These are phyloP conservation scores for Desmophyllum pertusum DNA, from an alignment of 92 coral and sea anemone species.

Conservation along the genomic window DNA sequence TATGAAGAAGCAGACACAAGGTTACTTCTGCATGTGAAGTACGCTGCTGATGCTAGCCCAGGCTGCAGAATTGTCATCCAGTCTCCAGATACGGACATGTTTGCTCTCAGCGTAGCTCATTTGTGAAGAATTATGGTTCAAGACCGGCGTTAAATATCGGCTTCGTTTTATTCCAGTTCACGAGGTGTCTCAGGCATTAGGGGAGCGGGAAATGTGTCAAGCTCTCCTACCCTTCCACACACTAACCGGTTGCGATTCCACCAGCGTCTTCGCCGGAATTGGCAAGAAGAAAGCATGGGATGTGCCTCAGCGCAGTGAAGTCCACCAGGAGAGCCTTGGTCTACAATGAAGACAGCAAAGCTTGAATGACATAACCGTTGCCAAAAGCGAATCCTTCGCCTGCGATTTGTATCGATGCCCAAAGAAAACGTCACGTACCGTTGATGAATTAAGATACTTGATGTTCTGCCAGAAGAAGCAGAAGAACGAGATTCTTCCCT, in stretches of 20 bases:
- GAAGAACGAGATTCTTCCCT: slow-evolving; percentile 33
- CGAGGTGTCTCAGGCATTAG: slow-evolving; percentile 14
- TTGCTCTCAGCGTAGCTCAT: slow-evolving; percentile 40
- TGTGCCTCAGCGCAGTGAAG: slow-evolving; percentile 25
- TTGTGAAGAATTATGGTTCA: slow-evolving; percentile 43
- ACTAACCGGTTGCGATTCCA: slow-evolving; percentile 65
- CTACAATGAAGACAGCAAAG: slow-evolving; percentile 13
- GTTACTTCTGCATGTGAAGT: background rate
- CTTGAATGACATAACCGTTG: slow-evolving; percentile 28
- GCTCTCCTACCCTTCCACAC: slow-evolving; percentile 55
- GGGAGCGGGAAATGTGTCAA: slow-evolving; percentile 44
- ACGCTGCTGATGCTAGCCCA: background rate
- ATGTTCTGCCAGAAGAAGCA: slow-evolving; percentile 58
- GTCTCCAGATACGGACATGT: background rate
- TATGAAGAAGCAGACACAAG: slow-evolving; percentile 62
- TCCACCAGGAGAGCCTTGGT: slow-evolving; percentile 51
- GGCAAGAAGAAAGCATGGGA: slow-evolving; percentile 62
- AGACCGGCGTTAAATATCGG: slow-evolving; percentile 32
- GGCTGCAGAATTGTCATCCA: background rate
- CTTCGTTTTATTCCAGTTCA: slow-evolving; percentile 53
- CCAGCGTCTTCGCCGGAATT: slow-evolving; percentile 49
- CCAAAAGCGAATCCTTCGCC: slow-evolving; percentile 50
- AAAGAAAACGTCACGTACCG: slow-evolving; percentile 16
- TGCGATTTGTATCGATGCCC: slow-evolving; percentile 48
- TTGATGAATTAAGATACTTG: slow-evolving; percentile 50